Evolutionary conservation across 2,797 vertebrate genomes (phyloP).

Genomic region (Alcedo quadribrachys): DNA sequence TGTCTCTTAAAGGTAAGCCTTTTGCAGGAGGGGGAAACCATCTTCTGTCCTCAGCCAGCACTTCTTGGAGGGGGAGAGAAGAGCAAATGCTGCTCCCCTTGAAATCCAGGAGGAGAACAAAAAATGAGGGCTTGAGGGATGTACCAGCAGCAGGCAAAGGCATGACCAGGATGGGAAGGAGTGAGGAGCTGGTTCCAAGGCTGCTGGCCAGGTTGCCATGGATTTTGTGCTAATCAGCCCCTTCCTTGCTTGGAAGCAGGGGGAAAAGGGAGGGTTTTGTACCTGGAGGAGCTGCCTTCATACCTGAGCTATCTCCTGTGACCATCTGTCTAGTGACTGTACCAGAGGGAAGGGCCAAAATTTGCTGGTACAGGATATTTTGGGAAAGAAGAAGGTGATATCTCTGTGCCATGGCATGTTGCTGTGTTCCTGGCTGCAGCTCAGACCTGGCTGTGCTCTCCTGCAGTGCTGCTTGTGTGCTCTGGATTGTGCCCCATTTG

Average conservation of each 20-base stretch:
- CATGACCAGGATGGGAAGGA: neutral
- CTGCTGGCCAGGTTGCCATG: slow-evolving; percentile 45
- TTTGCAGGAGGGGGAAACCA: neutral
- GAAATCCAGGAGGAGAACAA: neutral
- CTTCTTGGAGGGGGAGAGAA: neutral
- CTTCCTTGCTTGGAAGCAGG: neutral
- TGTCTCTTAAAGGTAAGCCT: neutral
- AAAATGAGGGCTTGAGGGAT: neutral
- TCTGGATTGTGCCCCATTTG: rapidly evolving
- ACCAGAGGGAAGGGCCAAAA: neutral
- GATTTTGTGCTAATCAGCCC: slow-evolving; percentile 28
- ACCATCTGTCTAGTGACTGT: neutral
- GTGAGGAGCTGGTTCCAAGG: neutral
- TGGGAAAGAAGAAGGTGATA: neutral
- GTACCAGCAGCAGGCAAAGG: neutral
- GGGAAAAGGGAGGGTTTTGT: neutral
- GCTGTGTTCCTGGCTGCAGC: neutral
- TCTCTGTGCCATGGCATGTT: neutral
- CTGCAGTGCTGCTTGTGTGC: neutral
- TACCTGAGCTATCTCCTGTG: neutral
- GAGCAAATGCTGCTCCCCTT: neutral
- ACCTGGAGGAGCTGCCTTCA: neutral
- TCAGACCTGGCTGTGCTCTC: rapidly evolving
- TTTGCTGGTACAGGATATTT: rapidly evolving
- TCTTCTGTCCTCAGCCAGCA: neutral